These are phyloP conservation scores for Hypanus sabinus DNA, from an alignment of 2,113 vertebrate species.

Conservation along the genomic window DNA sequence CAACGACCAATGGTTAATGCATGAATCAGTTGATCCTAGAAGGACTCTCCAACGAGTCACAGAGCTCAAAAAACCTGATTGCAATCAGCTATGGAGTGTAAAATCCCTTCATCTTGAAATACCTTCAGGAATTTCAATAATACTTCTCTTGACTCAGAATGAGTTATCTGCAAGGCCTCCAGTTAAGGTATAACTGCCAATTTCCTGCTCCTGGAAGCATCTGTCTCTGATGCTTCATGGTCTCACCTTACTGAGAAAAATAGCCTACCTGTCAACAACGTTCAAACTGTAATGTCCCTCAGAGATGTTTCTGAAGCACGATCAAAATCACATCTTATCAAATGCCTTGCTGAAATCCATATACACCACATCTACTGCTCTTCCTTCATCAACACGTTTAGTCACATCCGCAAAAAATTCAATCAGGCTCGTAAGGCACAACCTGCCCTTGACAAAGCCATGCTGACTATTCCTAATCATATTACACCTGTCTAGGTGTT, in stretches of 20 bases:
- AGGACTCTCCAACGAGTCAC: not conserved
- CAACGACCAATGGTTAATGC: not conserved
- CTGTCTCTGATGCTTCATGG: not conserved
- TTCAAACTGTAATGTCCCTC: not conserved
- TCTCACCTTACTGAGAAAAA: not conserved
- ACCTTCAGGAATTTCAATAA: not conserved
- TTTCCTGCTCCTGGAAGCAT: not conserved
- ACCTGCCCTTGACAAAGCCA: no score
- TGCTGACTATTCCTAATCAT: no score
- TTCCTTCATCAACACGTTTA: no score
- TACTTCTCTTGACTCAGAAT: not conserved
- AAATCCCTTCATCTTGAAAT: not conserved
- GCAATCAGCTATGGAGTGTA: not conserved
- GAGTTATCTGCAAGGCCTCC: not conserved
- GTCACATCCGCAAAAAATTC: no score
- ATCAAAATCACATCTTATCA: not conserved
- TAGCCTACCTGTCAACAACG: not conserved
- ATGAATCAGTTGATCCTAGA: not conserved
- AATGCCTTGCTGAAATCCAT: no score
- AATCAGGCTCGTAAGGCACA: no score
- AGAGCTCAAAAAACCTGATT: not conserved
- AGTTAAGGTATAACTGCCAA: not conserved
- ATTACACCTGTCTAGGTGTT: no score
- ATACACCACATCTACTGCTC: no score
- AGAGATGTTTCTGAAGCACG: not conserved